Evolutionary conservation across 2,113 vertebrate genomes (phyloP).

Genomic region (Sapayoa aenigma): DNA sequence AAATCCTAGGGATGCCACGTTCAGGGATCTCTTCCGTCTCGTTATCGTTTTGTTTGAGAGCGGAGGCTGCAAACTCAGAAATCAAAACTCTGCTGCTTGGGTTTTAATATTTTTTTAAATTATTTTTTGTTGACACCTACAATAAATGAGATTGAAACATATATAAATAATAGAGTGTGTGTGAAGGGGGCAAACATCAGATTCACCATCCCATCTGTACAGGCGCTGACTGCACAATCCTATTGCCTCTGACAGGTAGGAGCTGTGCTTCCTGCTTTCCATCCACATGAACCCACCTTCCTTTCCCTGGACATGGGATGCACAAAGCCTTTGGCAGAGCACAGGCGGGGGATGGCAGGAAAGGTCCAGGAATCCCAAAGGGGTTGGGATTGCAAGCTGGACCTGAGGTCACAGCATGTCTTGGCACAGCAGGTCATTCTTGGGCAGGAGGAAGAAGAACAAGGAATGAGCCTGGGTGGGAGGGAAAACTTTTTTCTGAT

Average conservation of each 20-base stretch:
- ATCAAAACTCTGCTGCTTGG: not conserved
- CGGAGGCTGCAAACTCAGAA: not conserved
- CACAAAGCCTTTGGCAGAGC: not conserved
- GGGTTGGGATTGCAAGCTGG: fast-evolving
- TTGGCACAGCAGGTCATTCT: not conserved
- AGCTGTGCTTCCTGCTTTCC: not conserved
- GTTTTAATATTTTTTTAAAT: not conserved
- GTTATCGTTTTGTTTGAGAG: not conserved
- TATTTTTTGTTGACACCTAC: not conserved
- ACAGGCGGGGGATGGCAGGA: not conserved
- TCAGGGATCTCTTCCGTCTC: not conserved
- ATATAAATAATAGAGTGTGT: not conserved
- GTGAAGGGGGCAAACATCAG: not conserved
- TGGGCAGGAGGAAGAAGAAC: not conserved
- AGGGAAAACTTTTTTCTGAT: not conserved
- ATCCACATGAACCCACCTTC: not conserved
- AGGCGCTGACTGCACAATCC: no score
- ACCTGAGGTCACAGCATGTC: not conserved
- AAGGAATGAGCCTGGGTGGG: not conserved
- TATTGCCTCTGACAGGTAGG: not conserved
- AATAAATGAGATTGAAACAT: not conserved
- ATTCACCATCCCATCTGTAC: not conserved
- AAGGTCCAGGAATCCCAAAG: not conserved
- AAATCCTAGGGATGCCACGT: not conserved
- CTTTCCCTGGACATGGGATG: no score